Conservation (phyloP, 1,140 invertebrate genomes). For the Diabrotica undecimpunctata region DNA sequence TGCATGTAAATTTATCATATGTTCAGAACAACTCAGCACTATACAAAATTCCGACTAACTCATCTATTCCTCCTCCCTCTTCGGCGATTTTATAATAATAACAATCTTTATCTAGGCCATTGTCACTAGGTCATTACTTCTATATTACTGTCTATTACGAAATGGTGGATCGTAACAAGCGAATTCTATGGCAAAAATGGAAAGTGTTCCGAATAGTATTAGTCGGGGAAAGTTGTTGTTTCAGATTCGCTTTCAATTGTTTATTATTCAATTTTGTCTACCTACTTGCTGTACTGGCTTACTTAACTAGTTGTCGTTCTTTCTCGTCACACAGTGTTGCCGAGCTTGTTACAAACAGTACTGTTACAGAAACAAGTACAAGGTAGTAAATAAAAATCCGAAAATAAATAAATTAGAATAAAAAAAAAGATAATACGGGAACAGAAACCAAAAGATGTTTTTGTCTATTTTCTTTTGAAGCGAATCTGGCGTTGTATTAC, state of each 20-base stretch:
- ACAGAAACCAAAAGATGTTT: too few relatives aligned
- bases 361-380: too few relatives aligned
- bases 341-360: too few relatives aligned
- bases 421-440: too few relatives aligned
- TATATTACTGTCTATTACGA: constrained; percentile 29
- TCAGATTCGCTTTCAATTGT: constrained; percentile 19
- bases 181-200: constrained; percentile 39
- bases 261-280: not conserved
- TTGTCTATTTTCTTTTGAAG: too few relatives aligned
- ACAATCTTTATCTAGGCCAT: constrained; percentile 33
- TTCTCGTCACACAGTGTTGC: too few relatives aligned
- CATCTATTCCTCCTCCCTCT: not conserved
- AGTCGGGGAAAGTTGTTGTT: constrained; percentile 32
- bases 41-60: too few relatives aligned
- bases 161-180: constrained; percentile 18
- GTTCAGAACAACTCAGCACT: too few relatives aligned
- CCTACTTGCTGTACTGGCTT: not conserved
- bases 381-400: too few relatives aligned
- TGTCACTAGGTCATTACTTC: constrained; percentile 38
- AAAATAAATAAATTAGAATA: too few relatives aligned
- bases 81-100: constrained; percentile 9
- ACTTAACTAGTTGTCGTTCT: not conserved
- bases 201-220: constrained; percentile 39
- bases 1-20: too few relatives aligned
- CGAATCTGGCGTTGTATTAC: too few relatives aligned